Conservation (phyloP, 2,888 invertebrate genomes). For the Tridacna gigas region DNA sequence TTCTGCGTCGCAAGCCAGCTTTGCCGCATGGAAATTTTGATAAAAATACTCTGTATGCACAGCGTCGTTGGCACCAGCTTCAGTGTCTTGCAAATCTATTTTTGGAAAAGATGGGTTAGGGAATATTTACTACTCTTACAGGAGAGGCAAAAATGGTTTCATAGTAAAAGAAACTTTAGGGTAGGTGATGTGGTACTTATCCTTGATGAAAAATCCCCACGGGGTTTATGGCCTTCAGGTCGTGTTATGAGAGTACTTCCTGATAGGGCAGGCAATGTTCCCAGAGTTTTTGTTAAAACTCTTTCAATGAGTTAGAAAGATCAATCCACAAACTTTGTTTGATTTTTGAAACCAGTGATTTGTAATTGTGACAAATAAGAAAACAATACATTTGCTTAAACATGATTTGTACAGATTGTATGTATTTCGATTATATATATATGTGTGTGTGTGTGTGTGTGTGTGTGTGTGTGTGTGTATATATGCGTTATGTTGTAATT, state of each 20-base stretch:
- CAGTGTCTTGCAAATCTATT: constrained; percentile 49
- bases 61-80: constrained; percentile 46
- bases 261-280: constrained; percentile 39
- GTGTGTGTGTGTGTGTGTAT: too few species aligned
- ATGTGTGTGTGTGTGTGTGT: too few species aligned
- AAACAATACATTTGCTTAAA: too few species aligned
- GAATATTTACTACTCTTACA: constrained; percentile 43
- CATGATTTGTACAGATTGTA: too few species aligned
- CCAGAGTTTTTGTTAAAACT: constrained; percentile 44
- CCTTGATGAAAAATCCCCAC: constrained; percentile 26
- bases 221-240: constrained; percentile 44
- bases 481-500: too few species aligned
- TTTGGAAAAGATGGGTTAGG: constrained; percentile 48
- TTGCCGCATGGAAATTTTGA: constrained; percentile 45
- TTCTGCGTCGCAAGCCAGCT: constrained; percentile 14
- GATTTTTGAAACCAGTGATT: constrained; percentile 13
- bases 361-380: too few species aligned
- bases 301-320: constrained; percentile 27
- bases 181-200: constrained; percentile 43
- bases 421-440: too few species aligned
- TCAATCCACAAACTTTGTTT: constrained; percentile 39
- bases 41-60: constrained; percentile 33
- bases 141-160: constrained; percentile 46
- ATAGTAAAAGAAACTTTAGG: constrained; percentile 20
- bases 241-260: constrained; percentile 21